phyloP scores from a whole-genome alignment of 2,113 vertebrate genomes.

The Leptodactylus fuscus region DNA sequence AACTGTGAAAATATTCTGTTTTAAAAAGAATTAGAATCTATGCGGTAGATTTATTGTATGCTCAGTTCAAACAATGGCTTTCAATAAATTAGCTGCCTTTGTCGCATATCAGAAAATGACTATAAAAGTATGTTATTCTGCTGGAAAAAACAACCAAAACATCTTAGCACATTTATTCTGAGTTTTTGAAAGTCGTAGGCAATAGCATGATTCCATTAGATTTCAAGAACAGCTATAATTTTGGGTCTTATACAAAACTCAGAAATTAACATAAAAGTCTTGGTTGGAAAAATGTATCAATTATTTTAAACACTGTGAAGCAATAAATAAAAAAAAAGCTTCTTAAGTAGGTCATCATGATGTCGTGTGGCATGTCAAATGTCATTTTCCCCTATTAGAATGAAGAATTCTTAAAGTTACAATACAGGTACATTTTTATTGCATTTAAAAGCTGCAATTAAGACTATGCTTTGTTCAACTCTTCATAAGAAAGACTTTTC shows the following conservation, averaged over 20 bases:
- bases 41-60: slow-evolving; percentile 48
- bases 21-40: slow-evolving; percentile 40
- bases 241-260: slow-evolving; percentile 62
- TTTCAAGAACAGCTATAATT: slow-evolving; percentile 57
- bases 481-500: slow-evolving; percentile 64
- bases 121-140: slow-evolving; percentile 53
- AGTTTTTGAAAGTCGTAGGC: slow-evolving; percentile 57
- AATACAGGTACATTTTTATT: slow-evolving; percentile 66
- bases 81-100: slow-evolving; percentile 45
- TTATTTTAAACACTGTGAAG: slow-evolving; percentile 69
- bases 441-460: slow-evolving; percentile 62
- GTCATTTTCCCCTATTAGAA: slow-evolving; percentile 69
- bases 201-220: slow-evolving; percentile 61
- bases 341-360: slow-evolving; percentile 67
- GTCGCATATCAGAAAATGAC: slow-evolving; percentile 50
- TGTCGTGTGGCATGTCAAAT: slow-evolving; percentile 64
- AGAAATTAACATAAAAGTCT: slow-evolving; percentile 66
- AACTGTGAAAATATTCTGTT: slow-evolving; percentile 52
- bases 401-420: slow-evolving; percentile 63
- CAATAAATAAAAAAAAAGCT: slow-evolving; percentile 69
- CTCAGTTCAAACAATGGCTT: slow-evolving; percentile 36
- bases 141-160: slow-evolving; percentile 53
- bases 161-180: slow-evolving; percentile 62
- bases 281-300: slow-evolving; percentile 64
- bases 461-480: slow-evolving; percentile 59